Conservation (phyloP, 2,113 vertebrate species). For the Protobothrops flavoviridis region DNA sequence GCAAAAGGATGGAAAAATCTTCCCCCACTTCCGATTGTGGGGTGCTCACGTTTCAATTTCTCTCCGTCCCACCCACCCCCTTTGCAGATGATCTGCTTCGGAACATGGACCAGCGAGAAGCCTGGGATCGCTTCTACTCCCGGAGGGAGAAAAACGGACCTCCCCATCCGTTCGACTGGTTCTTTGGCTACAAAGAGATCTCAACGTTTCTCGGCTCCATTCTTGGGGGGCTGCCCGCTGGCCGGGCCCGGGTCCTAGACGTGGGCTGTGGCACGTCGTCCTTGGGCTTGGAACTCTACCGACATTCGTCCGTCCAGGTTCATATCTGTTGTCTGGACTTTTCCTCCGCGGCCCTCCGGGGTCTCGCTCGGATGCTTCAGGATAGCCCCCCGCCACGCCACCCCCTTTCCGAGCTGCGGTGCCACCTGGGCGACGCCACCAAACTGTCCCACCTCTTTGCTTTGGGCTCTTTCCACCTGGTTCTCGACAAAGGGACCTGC, state of each 20-base stretch:
- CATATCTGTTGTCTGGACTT: constrained; percentile 78
- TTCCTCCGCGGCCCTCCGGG: constrained; percentile 72
- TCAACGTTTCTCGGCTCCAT: constrained; percentile 67
- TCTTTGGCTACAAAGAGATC: constrained; percentile 77
- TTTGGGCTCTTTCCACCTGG: constrained; percentile 66
- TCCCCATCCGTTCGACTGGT: constrained; percentile 79
- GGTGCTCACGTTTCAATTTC: neutral
- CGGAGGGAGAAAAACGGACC: neutral
- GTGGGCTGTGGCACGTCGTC: constrained; percentile 82
- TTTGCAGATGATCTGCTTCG: constrained; percentile 65
- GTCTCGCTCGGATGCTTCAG: constrained; percentile 67
- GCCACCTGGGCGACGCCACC: constrained; percentile 72
- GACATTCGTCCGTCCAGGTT: constrained; percentile 62
- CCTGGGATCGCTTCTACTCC: constrained; percentile 80
- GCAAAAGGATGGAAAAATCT: neutral
- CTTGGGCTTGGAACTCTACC: constrained; percentile 73
- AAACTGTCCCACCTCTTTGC: constrained; percentile 52
- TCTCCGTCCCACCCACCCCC: neutral
- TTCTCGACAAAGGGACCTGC: constrained; percentile 85
- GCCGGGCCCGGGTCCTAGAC: constrained; percentile 67
- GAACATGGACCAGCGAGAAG: constrained; percentile 75
- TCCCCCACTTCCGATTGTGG: neutral
- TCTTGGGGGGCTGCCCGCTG: constrained; percentile 38
- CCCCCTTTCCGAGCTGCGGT: constrained; percentile 66
- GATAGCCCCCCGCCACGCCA: constrained; percentile 36